These are phyloP conservation scores for Heliconius hortense DNA, from an alignment of 2,888 invertebrate genomes.

Conservation along the genomic window DNA sequence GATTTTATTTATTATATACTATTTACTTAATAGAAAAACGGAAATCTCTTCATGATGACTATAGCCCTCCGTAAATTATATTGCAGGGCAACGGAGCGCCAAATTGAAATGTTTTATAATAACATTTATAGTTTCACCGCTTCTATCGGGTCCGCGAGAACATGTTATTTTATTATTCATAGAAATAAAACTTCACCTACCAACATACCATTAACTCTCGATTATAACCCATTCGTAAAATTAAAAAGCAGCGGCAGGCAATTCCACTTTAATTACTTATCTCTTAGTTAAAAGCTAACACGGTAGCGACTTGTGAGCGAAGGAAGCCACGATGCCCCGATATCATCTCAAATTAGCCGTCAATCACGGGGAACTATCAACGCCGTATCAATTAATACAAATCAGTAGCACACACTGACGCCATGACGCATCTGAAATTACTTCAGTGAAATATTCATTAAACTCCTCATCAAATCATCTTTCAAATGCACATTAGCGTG, in stretches of 20 bases:
- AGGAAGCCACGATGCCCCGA: slow-evolving; percentile 67
- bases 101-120: slow-evolving; percentile 10
- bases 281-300: slow-evolving; percentile 32
- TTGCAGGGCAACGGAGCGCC: not conserved
- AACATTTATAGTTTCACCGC: not conserved
- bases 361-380: slow-evolving; percentile 77
- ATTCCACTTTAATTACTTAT: slow-evolving; percentile 31
- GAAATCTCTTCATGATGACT: not conserved
- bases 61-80: not conserved
- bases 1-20: not conserved
- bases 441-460: slow-evolving; percentile 73
- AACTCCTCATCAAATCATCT: slow-evolving; percentile 56
- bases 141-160: not conserved
- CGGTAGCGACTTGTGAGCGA: slow-evolving; percentile 43
- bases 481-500: not conserved
- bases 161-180: slow-evolving; percentile 6
- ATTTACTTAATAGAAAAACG: not conserved
- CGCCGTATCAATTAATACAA: slow-evolving; percentile 76
- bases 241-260: slow-evolving; percentile 17
- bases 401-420: slow-evolving; percentile 70
- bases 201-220: slow-evolving; percentile 15
- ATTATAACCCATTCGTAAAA: slow-evolving; percentile 23
- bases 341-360: slow-evolving; percentile 78
- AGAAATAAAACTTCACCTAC: slow-evolving; percentile 14
- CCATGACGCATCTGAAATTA: slow-evolving; percentile 60